Evolutionary conservation across 2,888 invertebrate species (phyloP).

Genomic region (Abrostola triplasia): DNA sequence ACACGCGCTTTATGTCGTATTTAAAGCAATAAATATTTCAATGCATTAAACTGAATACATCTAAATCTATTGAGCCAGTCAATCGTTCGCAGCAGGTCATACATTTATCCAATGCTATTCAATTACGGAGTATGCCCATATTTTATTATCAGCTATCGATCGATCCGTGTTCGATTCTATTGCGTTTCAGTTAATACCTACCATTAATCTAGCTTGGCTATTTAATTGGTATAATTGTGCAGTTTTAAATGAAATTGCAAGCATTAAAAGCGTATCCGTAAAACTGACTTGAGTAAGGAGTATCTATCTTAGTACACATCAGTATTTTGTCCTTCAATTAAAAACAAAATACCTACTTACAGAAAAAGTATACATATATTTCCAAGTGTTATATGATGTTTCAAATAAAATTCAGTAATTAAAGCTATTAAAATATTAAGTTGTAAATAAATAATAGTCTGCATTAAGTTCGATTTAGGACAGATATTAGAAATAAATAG

Average conservation of each 20-base stretch:
- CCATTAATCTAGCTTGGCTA: conserved; percentile 32
- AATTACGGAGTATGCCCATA: conserved; percentile 26
- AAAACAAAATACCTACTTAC: too few species aligned
- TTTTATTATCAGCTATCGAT: conserved; percentile 55
- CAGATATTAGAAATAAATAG: too few species aligned
- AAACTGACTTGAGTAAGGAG: not conserved
- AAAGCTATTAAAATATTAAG: too few species aligned
- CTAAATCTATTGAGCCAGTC: conserved; percentile 41
- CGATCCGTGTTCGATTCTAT: conserved; percentile 41
- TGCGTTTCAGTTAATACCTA: conserved; percentile 32
- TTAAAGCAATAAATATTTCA: conserved; percentile 27
- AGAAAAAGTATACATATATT: too few species aligned
- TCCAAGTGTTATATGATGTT: too few species aligned
- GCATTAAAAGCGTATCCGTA: not conserved
- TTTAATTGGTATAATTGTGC: conserved; percentile 18
- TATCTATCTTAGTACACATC: too few species aligned
- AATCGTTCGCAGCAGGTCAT: conserved; percentile 38
- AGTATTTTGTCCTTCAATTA: too few species aligned
- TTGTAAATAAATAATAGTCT: too few species aligned
- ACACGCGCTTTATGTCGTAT: conserved; percentile 4
- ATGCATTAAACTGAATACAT: conserved; percentile 32
- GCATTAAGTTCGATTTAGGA: too few species aligned
- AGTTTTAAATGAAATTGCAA: conserved; percentile 7
- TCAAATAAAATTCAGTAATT: too few species aligned
- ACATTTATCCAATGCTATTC: conserved; percentile 35